Evolutionary conservation across 2,888 invertebrate genomes (phyloP).

Genomic region (Drosophila helvetica): DNA sequence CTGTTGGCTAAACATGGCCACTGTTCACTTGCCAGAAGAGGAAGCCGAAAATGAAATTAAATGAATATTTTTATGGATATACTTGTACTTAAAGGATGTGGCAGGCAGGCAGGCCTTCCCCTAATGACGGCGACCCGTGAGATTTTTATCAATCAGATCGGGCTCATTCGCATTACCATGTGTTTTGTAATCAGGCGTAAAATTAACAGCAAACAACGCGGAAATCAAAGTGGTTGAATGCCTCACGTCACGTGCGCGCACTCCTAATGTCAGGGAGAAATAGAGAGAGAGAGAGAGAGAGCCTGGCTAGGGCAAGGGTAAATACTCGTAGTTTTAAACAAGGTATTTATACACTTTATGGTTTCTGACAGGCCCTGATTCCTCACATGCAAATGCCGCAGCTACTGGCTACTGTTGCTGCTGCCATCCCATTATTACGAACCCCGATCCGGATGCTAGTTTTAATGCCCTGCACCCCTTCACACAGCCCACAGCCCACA

Average conservation of each 20-base stretch:
- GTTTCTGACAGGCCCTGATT: conserved; percentile 79
- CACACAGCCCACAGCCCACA: conserved; percentile 35
- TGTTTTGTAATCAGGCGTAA: conserved; percentile 72
- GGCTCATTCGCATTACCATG: conserved; percentile 10
- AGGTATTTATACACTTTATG: conserved; percentile 80
- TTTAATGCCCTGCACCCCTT: conserved; percentile 43
- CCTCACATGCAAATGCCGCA: conserved; percentile 67
- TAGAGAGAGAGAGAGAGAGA: background rate
- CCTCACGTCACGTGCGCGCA: conserved; percentile 68
- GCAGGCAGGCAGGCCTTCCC: conserved; percentile 7
- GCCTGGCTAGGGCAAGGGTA: conserved; percentile 12
- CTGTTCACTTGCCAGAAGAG: conserved; percentile 59
- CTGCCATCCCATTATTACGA: conserved; percentile 67
- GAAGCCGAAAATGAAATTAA: conserved; percentile 42
- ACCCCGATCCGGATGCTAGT: conserved; percentile 53
- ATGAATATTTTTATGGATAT: conserved; percentile 25
- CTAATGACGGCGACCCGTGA: conserved; percentile 58
- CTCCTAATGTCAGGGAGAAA: conserved; percentile 69
- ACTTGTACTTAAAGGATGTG: background rate
- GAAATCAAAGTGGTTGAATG: conserved; percentile 75
- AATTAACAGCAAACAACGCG: conserved; percentile 70
- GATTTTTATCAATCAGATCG: conserved; percentile 73
- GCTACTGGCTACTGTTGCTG: background rate
- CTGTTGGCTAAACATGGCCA: conserved; percentile 59
- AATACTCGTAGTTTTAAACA: conserved; percentile 61